A percentile compares a stretch with the other conserved stretches of the same genome.
Evolutionary conservation across 2,888 invertebrate species (phyloP).

Genomic region (Melipona bicolor): DNA sequence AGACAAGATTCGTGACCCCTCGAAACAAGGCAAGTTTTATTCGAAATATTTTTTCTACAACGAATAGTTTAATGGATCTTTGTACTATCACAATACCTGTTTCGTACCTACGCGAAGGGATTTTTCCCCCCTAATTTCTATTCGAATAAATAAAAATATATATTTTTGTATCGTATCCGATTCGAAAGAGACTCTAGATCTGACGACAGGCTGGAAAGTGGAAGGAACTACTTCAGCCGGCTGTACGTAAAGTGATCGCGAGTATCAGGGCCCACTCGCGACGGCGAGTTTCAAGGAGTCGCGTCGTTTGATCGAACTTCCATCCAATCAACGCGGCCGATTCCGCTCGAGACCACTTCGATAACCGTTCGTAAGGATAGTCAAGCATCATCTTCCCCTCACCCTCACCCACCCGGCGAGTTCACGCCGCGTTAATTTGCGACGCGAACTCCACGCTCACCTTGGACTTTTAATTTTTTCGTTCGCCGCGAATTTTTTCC

Average conservation of each 20-base stretch:
- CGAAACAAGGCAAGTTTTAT: too few relatives aligned
- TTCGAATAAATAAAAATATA: too few relatives aligned
- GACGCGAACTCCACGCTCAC: slow-evolving; percentile 2
- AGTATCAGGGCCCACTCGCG: slow-evolving; percentile 7
- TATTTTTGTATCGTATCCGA: too few relatives aligned
- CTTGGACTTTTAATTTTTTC: slow-evolving; percentile 25
- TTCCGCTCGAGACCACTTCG: slow-evolving; percentile 55
- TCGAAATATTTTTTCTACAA: too few relatives aligned
- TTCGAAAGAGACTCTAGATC: too few relatives aligned
- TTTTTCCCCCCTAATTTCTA: too few relatives aligned
- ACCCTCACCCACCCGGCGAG: not conserved
- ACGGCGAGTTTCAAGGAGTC: slow-evolving; percentile 25
- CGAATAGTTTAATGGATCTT: too few relatives aligned
- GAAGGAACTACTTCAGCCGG: not conserved
- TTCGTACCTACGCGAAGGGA: too few relatives aligned
- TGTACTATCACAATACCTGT: too few relatives aligned
- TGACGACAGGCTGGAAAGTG: not conserved
- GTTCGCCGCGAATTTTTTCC: not conserved
- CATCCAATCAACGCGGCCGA: slow-evolving; percentile 52
- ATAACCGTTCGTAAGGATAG: slow-evolving; percentile 38
- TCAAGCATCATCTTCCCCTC: slow-evolving; percentile 36
- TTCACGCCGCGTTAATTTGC: slow-evolving; percentile 45
- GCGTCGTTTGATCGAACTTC: slow-evolving; percentile 48
- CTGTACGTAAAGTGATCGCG: slow-evolving; percentile 35
- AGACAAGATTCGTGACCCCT: too few relatives aligned